Evolutionary conservation across 2,113 vertebrate genomes (phyloP).

Genomic region (Synodontis membranacea): DNA sequence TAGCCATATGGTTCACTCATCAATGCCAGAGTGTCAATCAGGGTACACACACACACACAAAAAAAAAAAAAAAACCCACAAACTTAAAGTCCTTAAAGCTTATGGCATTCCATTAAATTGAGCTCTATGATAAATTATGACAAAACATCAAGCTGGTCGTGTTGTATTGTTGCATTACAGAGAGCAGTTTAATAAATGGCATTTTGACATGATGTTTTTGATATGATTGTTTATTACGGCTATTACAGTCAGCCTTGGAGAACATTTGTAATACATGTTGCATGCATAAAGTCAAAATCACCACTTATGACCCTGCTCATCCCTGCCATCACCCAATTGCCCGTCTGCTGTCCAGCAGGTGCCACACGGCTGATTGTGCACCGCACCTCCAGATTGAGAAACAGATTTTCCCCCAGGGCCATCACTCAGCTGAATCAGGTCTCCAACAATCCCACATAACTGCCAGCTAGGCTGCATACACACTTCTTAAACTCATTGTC

Average conservation of each 20-base stretch:
- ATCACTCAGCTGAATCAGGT: constrained; percentile 25
- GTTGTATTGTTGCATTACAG: neutral
- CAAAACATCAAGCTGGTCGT: neutral
- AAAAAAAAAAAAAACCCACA: too few relatives aligned
- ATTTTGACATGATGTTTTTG: neutral
- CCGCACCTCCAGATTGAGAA: constrained; percentile 26
- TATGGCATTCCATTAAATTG: neutral
- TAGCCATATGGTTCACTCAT: neutral
- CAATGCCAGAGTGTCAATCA: constrained; percentile 15
- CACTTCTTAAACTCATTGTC: neutral
- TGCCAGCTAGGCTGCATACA: neutral
- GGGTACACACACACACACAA: too few relatives aligned
- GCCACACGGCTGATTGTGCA: constrained; percentile 24
- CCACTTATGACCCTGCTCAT: neutral
- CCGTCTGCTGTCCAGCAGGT: constrained; percentile 22
- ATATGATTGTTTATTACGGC: neutral
- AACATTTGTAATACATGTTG: constrained; percentile 1
- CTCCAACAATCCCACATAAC: constrained; percentile 1
- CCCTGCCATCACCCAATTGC: constrained; percentile 14
- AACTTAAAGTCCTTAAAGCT: neutral
- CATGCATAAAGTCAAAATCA: neutral
- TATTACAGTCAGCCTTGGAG: neutral
- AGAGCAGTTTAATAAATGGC: neutral
- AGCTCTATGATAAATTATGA: neutral
- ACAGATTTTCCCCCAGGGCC: constrained; percentile 23